phyloP scores from a whole-genome alignment of 2,888 invertebrate species.

The Agriopis leucophaearia region DNA sequence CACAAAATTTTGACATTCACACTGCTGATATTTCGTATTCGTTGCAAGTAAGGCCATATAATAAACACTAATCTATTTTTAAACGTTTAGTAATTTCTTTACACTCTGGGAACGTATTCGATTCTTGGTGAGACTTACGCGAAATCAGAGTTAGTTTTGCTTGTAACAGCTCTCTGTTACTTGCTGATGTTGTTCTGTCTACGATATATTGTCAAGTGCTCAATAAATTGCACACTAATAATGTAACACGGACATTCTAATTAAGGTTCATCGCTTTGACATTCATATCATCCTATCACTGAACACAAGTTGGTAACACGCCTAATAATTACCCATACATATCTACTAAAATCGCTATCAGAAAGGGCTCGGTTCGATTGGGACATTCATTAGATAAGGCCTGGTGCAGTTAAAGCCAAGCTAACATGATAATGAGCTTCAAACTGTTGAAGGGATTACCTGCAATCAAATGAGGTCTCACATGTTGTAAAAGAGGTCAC shows the following conservation, averaged over 20 bases:
- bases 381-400: conserved; percentile 78
- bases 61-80: conserved; percentile 87
- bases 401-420: conserved; percentile 72
- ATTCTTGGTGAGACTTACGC: conserved; percentile 83
- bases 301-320: conserved; percentile 78
- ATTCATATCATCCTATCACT: conserved; percentile 84
- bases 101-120: conserved; percentile 82
- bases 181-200: conserved; percentile 64
- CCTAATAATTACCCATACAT: conserved; percentile 75
- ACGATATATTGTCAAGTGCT: conserved; percentile 68
- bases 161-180: conserved; percentile 78
- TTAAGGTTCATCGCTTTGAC: conserved; percentile 86
- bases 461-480: conserved; percentile 54
- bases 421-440: conserved; percentile 81
- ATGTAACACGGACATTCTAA: conserved; percentile 85
- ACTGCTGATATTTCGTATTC: conserved; percentile 86
- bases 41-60: conserved; percentile 86
- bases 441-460: conserved; percentile 64
- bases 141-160: conserved; percentile 78
- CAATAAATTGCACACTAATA: conserved; percentile 84
- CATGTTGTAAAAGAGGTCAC: conserved; percentile 59
- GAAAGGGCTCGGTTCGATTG: conserved; percentile 79
- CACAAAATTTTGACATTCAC: conserved; percentile 86
- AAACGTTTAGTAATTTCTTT: conserved; percentile 86
- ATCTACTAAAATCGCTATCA: conserved; percentile 83